Conservation (phyloP, 2,113 vertebrate genomes). For the Phaethon lepturus region DNA sequence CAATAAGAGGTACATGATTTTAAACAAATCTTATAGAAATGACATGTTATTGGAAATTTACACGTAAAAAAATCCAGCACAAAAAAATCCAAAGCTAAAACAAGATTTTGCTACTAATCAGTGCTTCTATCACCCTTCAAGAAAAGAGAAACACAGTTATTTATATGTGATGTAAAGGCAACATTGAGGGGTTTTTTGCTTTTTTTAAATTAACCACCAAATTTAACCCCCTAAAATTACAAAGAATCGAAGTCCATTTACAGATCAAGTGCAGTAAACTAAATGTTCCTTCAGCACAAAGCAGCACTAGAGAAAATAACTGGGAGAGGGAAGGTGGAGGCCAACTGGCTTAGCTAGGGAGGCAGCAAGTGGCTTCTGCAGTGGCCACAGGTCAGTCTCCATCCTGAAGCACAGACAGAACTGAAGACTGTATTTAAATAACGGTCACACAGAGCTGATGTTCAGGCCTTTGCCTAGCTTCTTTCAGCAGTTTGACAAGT, state of each 20-base stretch:
- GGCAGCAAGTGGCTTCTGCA: conserved; percentile 66
- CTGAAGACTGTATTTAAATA: conserved; percentile 66
- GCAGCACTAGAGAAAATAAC: conserved; percentile 78
- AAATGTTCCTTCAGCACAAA: conserved; percentile 82
- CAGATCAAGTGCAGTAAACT: conserved; percentile 80
- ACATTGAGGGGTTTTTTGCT: conserved; percentile 72
- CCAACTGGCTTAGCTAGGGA: conserved; percentile 64
- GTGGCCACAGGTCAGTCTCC: conserved; percentile 63
- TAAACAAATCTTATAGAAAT: conserved; percentile 80
- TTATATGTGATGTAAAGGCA: conserved; percentile 83
- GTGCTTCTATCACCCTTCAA: conserved; percentile 79
- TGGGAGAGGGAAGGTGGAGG: conserved; percentile 53
- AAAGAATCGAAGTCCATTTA: conserved; percentile 79
- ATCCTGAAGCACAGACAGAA: conserved; percentile 70
- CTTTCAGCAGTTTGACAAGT: conserved; percentile 62
- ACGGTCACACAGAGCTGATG: conserved; percentile 57
- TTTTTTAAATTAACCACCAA: conserved; percentile 82
- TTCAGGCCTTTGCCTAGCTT: conserved; percentile 71
- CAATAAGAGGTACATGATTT: conserved; percentile 78
- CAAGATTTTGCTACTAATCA: conserved; percentile 80
- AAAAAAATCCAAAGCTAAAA: conserved; percentile 78
- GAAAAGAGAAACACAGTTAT: conserved; percentile 76
- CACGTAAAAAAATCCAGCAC: conserved; percentile 79
- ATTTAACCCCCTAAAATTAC: conserved; percentile 79
- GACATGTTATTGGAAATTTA: conserved; percentile 79